phyloP scores from a whole-genome alignment of 2,888 invertebrate species.

The Baronia brevicornis region DNA sequence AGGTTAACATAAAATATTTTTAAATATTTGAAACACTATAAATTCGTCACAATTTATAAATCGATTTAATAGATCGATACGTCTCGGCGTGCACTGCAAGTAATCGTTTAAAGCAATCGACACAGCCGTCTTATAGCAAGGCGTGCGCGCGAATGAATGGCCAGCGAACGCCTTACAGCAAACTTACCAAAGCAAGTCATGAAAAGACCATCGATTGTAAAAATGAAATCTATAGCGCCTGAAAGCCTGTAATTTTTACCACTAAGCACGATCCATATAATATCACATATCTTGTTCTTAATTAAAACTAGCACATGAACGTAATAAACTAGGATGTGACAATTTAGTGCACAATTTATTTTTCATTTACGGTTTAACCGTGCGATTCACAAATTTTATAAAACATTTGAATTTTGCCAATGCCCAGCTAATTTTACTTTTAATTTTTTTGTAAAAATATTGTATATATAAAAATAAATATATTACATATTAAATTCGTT shows the following conservation, averaged over 20 bases:
- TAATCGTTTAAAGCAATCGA: constrained; percentile 20
- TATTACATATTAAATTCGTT: too few species aligned
- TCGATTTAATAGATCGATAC: constrained; percentile 35
- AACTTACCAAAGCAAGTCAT: constrained; percentile 25
- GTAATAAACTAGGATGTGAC: too few species aligned
- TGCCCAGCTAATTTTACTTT: too few species aligned
- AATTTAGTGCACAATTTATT: too few species aligned
- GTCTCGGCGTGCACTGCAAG: constrained; percentile 24
- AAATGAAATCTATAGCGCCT: constrained; percentile 18
- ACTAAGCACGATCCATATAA: too few species aligned
- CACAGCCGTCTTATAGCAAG: constrained; percentile 47
- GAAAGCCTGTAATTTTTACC: constrained; percentile 12
- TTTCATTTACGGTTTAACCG: too few species aligned
- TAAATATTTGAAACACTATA: constrained; percentile 20
- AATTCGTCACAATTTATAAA: constrained; percentile 17
- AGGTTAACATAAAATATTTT: constrained; percentile 9
- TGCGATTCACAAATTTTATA: too few species aligned
- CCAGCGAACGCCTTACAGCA: constrained; percentile 14
- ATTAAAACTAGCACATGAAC: too few species aligned
- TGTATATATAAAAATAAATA: too few species aligned
- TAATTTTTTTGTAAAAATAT: too few species aligned
- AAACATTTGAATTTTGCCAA: too few species aligned
- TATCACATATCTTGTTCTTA: too few species aligned
- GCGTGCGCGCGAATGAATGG: constrained; percentile 59
- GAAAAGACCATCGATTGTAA: constrained; percentile 25